Base-by-base conservation (phyloP, 2,797 vertebrate genomes). In the Tarsius wallacei region DNA sequence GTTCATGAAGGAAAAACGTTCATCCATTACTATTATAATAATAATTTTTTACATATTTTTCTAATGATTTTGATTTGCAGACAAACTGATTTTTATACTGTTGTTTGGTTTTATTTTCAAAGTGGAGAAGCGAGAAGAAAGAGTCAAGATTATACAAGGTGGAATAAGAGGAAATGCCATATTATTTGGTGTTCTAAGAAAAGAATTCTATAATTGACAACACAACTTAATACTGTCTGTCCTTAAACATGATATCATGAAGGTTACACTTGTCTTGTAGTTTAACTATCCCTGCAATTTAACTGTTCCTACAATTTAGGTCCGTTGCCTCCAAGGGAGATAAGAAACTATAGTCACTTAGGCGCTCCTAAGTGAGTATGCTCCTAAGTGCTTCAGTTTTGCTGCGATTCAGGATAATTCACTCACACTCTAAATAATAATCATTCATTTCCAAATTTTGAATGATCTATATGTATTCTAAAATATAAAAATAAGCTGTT, bases 261-360 rank as follows among this genome's bases (percentile, higher is more conserved):
- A 78, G n/a, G 22, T 28, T 31, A 31, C 4, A 33, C 12, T 59
- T 36, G 21, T 49, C 53, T 61, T n/a, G 28, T 11, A 61, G 13
- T 74, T 91, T 47, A 95, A 78, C 26, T 33, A 2, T 64, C 47
- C 80, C 71, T 91, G 28, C 61, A 93, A 42, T 94, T 95, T 16
- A 66, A 5, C 42, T 42, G 42, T 42, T 42, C 3, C 42, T n/a
- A 21, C 11, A 87, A 33, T 70, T 33, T 70, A 70, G 42, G 42
- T 42, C 42, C n/a, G 47, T 16, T 33, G 22, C 53, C 77, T 92
- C 68, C n/a, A 66, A 53, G 64, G n/a, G 42, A 42, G 15, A 28
- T 7, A 36, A 28, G 24, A 10, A 83, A 61, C 33, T 63, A 74
- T 1, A 68, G 21, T 51, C 53, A 31, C 14, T 87, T 70, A 2